These are phyloP conservation scores for Paracanthobrama guichenoti DNA, from an alignment of 2,113 vertebrate genomes.

Conservation along the genomic window DNA sequence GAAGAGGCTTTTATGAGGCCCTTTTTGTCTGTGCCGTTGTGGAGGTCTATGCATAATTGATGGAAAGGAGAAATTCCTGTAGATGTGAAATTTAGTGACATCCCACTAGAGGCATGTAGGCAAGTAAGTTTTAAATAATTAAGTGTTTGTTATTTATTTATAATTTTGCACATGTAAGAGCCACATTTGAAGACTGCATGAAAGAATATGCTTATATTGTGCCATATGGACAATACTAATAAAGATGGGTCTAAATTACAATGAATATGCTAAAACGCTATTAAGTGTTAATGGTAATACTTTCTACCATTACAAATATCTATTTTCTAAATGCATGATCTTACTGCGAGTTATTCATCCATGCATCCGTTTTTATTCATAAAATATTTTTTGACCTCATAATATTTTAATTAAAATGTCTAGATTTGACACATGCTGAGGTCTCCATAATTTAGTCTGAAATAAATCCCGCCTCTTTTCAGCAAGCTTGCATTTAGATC, in stretches of 20 bases:
- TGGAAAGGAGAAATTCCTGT: slow-evolving; percentile 10
- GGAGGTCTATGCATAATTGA: slow-evolving; percentile 37
- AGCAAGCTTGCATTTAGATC: not conserved
- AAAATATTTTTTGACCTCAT: not conserved
- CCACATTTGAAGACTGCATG: slow-evolving; percentile 3
- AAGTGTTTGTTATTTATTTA: slow-evolving; percentile 32
- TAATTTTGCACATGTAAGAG: slow-evolving; percentile 19
- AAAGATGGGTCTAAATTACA: not conserved
- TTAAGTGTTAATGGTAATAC: not conserved
- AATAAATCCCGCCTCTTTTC: not conserved
- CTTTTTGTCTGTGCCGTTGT: slow-evolving; percentile 22
- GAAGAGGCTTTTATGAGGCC: slow-evolving; percentile 12
- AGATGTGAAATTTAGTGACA: slow-evolving; percentile 38
- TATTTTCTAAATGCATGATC: not conserved
- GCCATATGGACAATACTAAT: not conserved
- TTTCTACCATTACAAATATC: too few relatives aligned
- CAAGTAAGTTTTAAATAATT: slow-evolving; percentile 32
- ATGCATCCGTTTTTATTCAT: not conserved
- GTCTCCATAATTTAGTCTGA: not conserved
- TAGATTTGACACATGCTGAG: not conserved
- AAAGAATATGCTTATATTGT: not conserved
- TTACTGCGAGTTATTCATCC: not conserved
- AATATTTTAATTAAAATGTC: not conserved
- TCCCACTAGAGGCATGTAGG: slow-evolving; percentile 4
- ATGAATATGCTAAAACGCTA: not conserved